These are phyloP conservation scores for Cyclura pinguis DNA, from an alignment of 2,797 vertebrate genomes.

Conservation along the genomic window DNA sequence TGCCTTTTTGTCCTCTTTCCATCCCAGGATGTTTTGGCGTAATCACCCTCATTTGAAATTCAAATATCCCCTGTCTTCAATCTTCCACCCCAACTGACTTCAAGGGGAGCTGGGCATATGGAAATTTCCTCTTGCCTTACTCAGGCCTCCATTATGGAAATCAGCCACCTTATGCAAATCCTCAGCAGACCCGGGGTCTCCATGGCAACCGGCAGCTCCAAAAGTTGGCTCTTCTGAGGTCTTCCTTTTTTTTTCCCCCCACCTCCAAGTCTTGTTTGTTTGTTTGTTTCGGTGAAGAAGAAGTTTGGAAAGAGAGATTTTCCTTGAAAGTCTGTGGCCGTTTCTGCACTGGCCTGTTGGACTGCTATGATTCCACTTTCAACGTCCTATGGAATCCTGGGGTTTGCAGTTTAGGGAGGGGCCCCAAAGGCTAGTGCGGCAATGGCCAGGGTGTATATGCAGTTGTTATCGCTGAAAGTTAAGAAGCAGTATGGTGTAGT, in stretches of 20 bases:
- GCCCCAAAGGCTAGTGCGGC: too few relatives aligned
- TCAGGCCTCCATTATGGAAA: conserved; percentile 96
- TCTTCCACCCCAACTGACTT: conserved; percentile 79
- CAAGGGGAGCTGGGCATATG: conserved; percentile 84
- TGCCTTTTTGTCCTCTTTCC: conserved; percentile 76
- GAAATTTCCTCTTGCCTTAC: conserved; percentile 84
- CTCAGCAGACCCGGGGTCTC: conserved; percentile 65
- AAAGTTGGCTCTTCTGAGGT: conserved; percentile 49
- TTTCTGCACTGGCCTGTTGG: too few relatives aligned
- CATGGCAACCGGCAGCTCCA: conserved; percentile 80
- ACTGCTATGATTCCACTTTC: too few relatives aligned
- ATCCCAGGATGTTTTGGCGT: conserved; percentile 75
- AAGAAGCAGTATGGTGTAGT: too few relatives aligned
- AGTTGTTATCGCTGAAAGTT: neutral
- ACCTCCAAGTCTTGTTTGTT: neutral
- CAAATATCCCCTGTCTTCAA: conserved; percentile 87
- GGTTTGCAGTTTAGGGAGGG: too few relatives aligned
- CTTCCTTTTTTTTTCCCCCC: neutral
- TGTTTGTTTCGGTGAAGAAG: neutral
- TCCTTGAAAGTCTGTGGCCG: neutral
- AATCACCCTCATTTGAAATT: conserved; percentile 93
- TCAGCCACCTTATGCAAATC: conserved; percentile 93
- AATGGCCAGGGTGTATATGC: neutral
- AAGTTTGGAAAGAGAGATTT: neutral
- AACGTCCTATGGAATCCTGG: too few relatives aligned